Conservation (phyloP, 2,113 vertebrate species). For the Coptodon rendalli region DNA sequence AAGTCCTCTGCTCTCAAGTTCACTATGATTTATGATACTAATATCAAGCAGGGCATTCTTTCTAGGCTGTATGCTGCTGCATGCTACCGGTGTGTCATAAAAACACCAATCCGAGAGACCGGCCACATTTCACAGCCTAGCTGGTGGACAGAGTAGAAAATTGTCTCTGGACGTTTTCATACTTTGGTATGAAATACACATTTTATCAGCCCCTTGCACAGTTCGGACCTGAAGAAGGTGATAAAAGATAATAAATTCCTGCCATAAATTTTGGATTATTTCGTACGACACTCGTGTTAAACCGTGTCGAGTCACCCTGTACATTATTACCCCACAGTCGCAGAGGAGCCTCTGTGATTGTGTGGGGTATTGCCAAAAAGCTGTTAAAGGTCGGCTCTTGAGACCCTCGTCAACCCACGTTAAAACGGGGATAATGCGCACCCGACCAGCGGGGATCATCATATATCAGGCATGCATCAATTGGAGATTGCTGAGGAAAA, state of each 20-base stretch:
- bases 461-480: conserved; percentile 61
- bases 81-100: conserved; percentile 51
- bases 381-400: conserved; percentile 2
- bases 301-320: not conserved
- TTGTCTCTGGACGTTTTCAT: conserved; percentile 35
- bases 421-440: conserved; percentile 4
- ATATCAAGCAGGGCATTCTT: conserved; percentile 62
- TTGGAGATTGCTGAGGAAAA: conserved; percentile 43
- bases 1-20: conserved; percentile 50
- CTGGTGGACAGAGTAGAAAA: conserved; percentile 48
- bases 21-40: conserved; percentile 65
- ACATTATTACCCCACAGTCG: not conserved
- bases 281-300: not conserved
- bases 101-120: conserved; percentile 54
- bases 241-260: not conserved
- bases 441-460: conserved; percentile 16
- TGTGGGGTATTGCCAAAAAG: conserved; percentile 8
- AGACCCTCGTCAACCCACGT: not conserved
- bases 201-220: conserved; percentile 19
- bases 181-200: conserved; percentile 19
- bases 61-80: conserved; percentile 23
- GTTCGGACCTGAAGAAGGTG: not conserved
- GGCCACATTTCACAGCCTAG: conserved; percentile 46
- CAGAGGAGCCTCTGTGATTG: not conserved
- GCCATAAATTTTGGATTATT: not conserved